Evolutionary conservation across 2,113 vertebrate species (phyloP), one percentile per base, ranked within the genome.

Genomic region (Enhydra lutris): DNA sequence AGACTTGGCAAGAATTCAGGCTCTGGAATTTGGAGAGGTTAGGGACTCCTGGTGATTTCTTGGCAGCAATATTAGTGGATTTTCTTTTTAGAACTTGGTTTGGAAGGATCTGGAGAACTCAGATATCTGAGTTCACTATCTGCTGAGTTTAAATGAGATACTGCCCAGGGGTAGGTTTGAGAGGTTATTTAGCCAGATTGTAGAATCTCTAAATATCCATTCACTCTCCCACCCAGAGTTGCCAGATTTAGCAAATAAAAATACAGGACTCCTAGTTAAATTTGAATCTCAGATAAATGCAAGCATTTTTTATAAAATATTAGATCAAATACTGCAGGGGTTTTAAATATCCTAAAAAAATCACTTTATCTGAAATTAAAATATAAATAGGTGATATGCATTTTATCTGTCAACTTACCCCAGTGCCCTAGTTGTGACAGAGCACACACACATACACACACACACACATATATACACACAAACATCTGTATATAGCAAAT

Each of bases 151-250:
- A 92, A 94, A 73, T 87, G 69, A 90, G 92, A 74, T 93, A 63
- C 61, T 88, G 45, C 50, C 55, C 13, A 45, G 42, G 47, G 31
- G 9, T 82, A 34, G 23, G 42, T 63, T 71, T 96, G 80, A 88
- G 69, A 96, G 57, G 24, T 95, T 84, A 59, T 95, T 89, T 47
- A 95, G 84, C 18, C 89, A 96, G 97, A 94, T 50, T 88, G 61
- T 55, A 31, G 59, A 82, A 61, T 95, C 74, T 92, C 52, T 73
- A 79, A 39, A 83, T 83, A 80, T 39, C 57, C 34, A 94, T 84
- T 92, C 65, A 57, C 24, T 86, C 10, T 61, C 31, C 20, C 24
- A 57, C 6, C 39, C 11, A 87, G 67, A 89, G 24, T 29, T 92
- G 20, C 55, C 42, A 79, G 42, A 96, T 59, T 97, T 95, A 95